Conservation (phyloP, 2,113 vertebrate genomes). For the Nanger granti region DNA sequence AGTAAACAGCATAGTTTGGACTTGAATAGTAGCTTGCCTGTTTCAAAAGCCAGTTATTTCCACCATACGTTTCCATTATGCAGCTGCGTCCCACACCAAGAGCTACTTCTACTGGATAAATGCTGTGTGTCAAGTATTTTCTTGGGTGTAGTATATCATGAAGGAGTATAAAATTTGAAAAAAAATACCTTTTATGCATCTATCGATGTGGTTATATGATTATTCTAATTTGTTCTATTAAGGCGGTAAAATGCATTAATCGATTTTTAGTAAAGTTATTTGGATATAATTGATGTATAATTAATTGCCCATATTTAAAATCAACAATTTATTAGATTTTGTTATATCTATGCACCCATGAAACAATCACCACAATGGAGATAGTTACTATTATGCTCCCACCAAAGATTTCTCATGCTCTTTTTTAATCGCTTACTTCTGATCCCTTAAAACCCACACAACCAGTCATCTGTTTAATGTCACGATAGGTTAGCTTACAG, state of each 20-base stretch:
- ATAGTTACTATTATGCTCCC: neutral
- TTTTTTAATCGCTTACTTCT: neutral
- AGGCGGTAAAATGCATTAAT: slow-evolving; percentile 8
- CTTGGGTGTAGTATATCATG: neutral
- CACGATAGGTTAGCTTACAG: neutral
- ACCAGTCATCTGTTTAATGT: neutral
- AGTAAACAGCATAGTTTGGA: neutral
- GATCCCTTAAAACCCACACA: neutral
- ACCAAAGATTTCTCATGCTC: neutral
- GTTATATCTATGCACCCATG: neutral
- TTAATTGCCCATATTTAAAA: slow-evolving; percentile 32
- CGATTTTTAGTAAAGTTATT: slow-evolving; percentile 46
- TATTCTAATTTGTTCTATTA: slow-evolving; percentile 32
- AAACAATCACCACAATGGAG: neutral
- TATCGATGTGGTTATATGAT: neutral
- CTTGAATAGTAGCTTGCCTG: neutral
- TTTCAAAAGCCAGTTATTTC: neutral
- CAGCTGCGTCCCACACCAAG: neutral
- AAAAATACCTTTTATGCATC: neutral
- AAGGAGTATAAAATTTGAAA: neutral
- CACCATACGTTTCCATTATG: neutral
- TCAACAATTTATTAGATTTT: slow-evolving; percentile 41
- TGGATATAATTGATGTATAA: slow-evolving; percentile 5
- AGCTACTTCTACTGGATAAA: neutral
- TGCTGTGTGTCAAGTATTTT: neutral